Conservation (phyloP, 2,113 vertebrate genomes). For the Myodes glareolus region DNA sequence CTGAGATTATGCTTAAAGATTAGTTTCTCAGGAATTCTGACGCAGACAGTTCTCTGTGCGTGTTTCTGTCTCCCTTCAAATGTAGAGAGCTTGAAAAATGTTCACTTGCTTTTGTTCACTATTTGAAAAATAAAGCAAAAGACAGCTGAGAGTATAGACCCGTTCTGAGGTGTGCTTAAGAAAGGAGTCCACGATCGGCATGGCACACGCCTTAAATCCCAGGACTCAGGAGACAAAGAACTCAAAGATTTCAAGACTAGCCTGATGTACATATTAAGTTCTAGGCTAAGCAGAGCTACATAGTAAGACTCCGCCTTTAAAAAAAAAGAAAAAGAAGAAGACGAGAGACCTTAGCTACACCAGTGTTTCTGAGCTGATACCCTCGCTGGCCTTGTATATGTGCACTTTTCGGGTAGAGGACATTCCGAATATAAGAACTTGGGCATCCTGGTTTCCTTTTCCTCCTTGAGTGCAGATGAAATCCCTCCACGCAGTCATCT, state of each 20-base stretch:
- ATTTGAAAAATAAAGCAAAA: conserved; percentile 25
- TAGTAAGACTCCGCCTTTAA: background rate
- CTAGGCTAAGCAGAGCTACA: background rate
- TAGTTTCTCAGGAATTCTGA: background rate
- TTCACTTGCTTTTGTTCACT: background rate
- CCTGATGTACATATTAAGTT: background rate
- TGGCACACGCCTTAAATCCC: background rate
- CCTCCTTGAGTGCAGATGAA: background rate
- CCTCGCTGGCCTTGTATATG: background rate
- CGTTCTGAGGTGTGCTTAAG: background rate
- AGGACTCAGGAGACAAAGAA: background rate
- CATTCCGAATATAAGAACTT: conserved; percentile 1
- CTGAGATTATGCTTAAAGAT: background rate
- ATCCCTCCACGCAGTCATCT: background rate
- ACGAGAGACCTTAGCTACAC: background rate
- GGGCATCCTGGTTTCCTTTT: background rate
- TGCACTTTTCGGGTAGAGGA: background rate
- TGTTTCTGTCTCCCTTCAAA: background rate
- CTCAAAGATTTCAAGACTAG: background rate
- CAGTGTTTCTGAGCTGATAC: background rate
- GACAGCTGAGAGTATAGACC: background rate
- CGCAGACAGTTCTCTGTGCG: background rate
- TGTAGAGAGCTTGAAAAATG: background rate
- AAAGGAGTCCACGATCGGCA: background rate
- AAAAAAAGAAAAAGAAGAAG: background rate